These are phyloP conservation scores for Chironomus striatipennis DNA, from an alignment of 1,140 invertebrate species.

Conservation along the genomic window DNA sequence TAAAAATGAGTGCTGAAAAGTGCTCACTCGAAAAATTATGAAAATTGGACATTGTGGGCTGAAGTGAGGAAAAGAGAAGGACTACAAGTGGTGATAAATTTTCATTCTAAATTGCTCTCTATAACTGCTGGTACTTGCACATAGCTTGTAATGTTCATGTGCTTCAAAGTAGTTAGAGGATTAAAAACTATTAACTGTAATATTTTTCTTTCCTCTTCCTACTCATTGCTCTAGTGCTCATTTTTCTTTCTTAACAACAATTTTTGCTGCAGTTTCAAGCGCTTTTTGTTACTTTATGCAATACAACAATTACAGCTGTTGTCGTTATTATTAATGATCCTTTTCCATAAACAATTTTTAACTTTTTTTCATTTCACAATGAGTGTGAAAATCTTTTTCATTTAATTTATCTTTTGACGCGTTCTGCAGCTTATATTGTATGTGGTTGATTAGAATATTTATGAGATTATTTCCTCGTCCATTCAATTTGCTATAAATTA, in stretches of 20 bases:
- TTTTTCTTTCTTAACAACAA: neutral
- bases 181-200: neutral
- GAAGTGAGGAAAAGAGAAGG: neutral
- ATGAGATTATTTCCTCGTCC: too few relatives aligned
- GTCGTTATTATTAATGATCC: conserved; percentile 1
- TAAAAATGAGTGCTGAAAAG: too few relatives aligned
- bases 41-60: conserved; percentile 17
- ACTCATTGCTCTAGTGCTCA: neutral
- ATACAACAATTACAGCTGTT: neutral
- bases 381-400: too few relatives aligned
- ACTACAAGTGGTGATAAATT: conserved; percentile 18
- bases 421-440: too few relatives aligned
- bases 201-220: neutral
- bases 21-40: neutral
- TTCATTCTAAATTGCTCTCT: neutral
- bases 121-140: neutral
- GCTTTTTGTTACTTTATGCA: neutral
- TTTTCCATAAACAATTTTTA: too few relatives aligned
- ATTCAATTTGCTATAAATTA: too few relatives aligned
- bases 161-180: neutral
- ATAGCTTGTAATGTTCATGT: neutral
- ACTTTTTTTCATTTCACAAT: too few relatives aligned
- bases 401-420: too few relatives aligned
- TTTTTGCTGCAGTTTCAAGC: too few relatives aligned
- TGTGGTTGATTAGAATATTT: too few relatives aligned